Evolutionary conservation across 2,888 invertebrate species (phyloP), one percentile per base, ranked within the genome.

Genomic region (Cyclophora albipunctata): DNA sequence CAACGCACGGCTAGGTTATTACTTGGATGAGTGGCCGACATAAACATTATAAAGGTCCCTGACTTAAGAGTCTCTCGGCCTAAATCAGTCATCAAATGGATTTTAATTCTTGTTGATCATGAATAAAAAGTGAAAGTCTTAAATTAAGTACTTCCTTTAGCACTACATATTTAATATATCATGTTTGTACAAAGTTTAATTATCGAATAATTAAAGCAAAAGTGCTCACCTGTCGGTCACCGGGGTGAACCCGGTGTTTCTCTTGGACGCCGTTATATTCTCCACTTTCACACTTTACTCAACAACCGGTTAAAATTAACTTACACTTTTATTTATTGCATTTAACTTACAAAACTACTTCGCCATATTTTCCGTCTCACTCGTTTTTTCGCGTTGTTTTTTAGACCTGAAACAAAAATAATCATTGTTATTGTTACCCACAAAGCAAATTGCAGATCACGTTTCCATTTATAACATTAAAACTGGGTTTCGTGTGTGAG

Each of bases 341-440:
- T 48, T 51, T 44, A 43, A 34, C 41, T 49, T 37, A 50, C 35
- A 46, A 37, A 5, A 6, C 5, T 51, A 45, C 20, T 34, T 35
- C 34, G 40, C 6, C 20, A 49, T 42, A 7, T 34, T 54, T n/a
- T 7, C 67, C 59, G 62, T 58, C 62, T 62, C 47, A 55, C 52
- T 50, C 52, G 50, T 57, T 58, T 57, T 45, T 52, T 54, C 55
- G 50, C 63, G 65, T 63, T 69, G 60, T 57, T 57, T 54, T 58
- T 71, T 75, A 75, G 73, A 83, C 76, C 84, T 84, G 84, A 41
- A 84, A 84, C 80, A 81, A 81, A 68, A 57, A 60, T 61, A 71
- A 54, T 45, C 43, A 35, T 7, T 7, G 57, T 56, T 50, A 47
- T 40, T 50, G 35, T 33, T 3, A 34, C 34, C 34, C 52, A 41